phyloP scores from a whole-genome alignment of 2,888 invertebrate genomes.

The Dynastes maya region DNA sequence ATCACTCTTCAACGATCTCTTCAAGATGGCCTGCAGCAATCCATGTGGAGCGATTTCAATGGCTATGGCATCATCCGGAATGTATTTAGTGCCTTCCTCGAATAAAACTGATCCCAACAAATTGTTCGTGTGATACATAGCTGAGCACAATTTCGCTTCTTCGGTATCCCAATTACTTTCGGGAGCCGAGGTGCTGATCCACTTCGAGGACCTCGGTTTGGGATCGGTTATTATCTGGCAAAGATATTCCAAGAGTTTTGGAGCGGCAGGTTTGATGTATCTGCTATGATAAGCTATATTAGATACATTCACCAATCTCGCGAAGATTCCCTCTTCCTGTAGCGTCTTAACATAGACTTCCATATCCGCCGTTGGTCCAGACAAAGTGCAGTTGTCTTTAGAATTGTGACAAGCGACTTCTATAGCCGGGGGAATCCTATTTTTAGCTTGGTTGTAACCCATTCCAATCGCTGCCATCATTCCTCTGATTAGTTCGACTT shows the following conservation, averaged over 20 bases:
- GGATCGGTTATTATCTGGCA: constrained; percentile 71
- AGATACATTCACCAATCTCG: constrained; percentile 87
- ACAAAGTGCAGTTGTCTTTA: constrained; percentile 83
- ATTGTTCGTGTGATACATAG: constrained; percentile 81
- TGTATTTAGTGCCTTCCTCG: constrained; percentile 85
- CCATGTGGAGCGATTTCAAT: constrained; percentile 95
- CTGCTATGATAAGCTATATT: constrained; percentile 93
- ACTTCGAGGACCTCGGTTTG: constrained; percentile 73
- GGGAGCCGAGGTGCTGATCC: constrained; percentile 79
- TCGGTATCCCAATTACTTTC: constrained; percentile 75
- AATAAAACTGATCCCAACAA: constrained; percentile 81
- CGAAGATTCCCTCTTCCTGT: constrained; percentile 83
- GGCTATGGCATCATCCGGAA: constrained; percentile 86
- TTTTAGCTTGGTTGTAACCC: constrained; percentile 73
- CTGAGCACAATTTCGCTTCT: constrained; percentile 74
- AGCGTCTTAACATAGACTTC: constrained; percentile 74
- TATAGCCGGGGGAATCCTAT: constrained; percentile 79
- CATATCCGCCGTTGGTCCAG: constrained; percentile 80
- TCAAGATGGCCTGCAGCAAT: constrained; percentile 89
- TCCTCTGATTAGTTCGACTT: constrained; percentile 80
- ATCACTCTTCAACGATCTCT: constrained; percentile 81
- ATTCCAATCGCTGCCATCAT: constrained; percentile 92
- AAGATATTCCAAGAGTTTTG: constrained; percentile 68
- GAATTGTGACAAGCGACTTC: constrained; percentile 88
- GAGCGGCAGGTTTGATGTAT: constrained; percentile 77